Percentiles rank a stretch among this genome's conserved stretches.
Evolutionary conservation across 2,888 invertebrate species (phyloP).

Genomic region (Pseudanteris insignis): DNA sequence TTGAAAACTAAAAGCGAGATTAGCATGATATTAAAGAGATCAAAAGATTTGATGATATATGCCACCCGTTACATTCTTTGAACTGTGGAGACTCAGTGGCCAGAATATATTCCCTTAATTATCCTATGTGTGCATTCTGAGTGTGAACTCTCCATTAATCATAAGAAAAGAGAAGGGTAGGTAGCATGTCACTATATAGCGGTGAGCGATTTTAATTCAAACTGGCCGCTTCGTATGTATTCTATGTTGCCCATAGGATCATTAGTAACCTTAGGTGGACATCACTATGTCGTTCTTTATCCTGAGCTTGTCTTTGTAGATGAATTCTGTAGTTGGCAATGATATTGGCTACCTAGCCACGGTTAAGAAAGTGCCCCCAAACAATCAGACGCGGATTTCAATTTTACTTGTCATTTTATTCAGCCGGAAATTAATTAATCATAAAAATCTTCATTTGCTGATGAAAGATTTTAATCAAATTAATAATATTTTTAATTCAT

Average conservation of each 20-base stretch:
- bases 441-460: too few relatives aligned
- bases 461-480: too few relatives aligned
- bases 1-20: slow-evolving; percentile 44
- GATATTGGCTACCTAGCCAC: slow-evolving; percentile 54
- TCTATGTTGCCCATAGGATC: slow-evolving; percentile 62
- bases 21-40: slow-evolving; percentile 44
- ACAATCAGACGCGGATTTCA: too few relatives aligned
- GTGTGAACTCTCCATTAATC: slow-evolving; percentile 68
- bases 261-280: slow-evolving; percentile 66
- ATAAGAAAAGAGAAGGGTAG: slow-evolving; percentile 61
- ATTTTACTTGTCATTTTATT: too few relatives aligned
- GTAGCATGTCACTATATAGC: slow-evolving; percentile 55
- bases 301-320: slow-evolving; percentile 58
- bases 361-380: too few relatives aligned
- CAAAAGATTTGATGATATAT: slow-evolving; percentile 43
- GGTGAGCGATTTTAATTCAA: slow-evolving; percentile 65
- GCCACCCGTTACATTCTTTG: slow-evolving; percentile 63
- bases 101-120: slow-evolving; percentile 67
- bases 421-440: too few relatives aligned
- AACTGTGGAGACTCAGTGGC: slow-evolving; percentile 62
- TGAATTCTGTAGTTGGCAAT: slow-evolving; percentile 52
- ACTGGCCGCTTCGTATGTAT: slow-evolving; percentile 65
- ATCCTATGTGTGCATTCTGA: slow-evolving; percentile 67
- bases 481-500: too few relatives aligned
- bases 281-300: slow-evolving; percentile 66